phyloP scores from a whole-genome alignment of 2,113 vertebrate genomes.

The Ptychochromis oligacanthus region DNA sequence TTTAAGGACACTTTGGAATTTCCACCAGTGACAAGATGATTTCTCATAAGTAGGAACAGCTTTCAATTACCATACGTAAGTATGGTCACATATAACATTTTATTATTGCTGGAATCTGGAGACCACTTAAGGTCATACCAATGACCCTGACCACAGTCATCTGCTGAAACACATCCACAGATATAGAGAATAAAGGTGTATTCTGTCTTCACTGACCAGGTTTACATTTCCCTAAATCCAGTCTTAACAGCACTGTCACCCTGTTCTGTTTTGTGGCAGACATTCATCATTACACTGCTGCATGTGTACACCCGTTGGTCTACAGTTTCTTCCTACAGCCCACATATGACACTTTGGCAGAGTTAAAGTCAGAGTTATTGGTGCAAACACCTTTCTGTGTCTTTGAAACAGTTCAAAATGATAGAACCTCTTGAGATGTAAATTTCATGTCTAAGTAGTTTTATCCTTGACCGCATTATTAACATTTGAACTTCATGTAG shows the following conservation, averaged over 20 bases:
- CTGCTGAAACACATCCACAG: neutral
- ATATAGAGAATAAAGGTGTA: neutral
- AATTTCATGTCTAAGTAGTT: neutral
- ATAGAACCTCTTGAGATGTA: neutral
- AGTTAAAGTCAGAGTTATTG: neutral
- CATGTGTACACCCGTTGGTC: neutral
- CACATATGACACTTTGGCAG: neutral
- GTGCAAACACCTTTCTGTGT: slow-evolving; percentile 22
- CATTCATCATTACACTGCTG: neutral
- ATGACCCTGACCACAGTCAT: neutral
- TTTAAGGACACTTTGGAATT: neutral
- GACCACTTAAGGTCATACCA: neutral
- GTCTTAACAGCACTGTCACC: neutral
- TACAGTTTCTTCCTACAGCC: neutral
- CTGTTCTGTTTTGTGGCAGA: neutral
- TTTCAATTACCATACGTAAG: neutral
- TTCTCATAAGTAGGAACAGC: neutral
- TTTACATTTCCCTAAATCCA: neutral
- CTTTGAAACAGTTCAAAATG: too few relatives aligned
- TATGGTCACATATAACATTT: neutral
- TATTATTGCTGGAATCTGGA: neutral
- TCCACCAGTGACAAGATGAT: neutral
- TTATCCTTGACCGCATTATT: neutral
- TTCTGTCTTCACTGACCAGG: neutral
- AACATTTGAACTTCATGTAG: neutral